These are phyloP conservation scores for Panthera leo DNA, from an alignment of 2,113 vertebrate species.

Conservation along the genomic window DNA sequence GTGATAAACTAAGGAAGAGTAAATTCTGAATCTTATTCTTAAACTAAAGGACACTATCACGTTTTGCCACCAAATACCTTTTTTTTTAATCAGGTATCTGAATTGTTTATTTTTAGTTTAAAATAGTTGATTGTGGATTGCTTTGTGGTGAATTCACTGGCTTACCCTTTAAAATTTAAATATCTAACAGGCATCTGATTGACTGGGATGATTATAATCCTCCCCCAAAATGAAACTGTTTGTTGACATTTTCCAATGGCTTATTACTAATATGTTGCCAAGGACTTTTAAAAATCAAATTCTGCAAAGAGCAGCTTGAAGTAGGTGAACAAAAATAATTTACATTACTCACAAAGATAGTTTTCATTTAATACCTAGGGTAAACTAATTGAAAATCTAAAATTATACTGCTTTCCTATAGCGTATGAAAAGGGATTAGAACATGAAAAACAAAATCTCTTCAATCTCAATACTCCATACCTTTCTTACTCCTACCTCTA, in stretches of 20 bases:
- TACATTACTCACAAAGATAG: constrained; percentile 75
- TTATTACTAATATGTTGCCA: constrained; percentile 69
- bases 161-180: constrained; percentile 67
- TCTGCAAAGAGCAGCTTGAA: constrained; percentile 75
- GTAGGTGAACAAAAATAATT: constrained; percentile 75
- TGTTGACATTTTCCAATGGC: constrained; percentile 78
- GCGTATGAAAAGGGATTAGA: constrained; percentile 80
- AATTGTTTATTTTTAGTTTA: constrained; percentile 72
- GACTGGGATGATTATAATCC: constrained; percentile 54
- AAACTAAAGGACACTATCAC: constrained; percentile 71
- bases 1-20: constrained; percentile 68
- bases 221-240: constrained; percentile 67
- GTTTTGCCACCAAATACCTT: constrained; percentile 61
- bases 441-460: constrained; percentile 78
- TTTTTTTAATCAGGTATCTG: constrained; percentile 70
- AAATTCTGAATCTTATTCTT: constrained; percentile 74
- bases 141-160: constrained; percentile 59
- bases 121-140: constrained; percentile 30
- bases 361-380: constrained; percentile 79
- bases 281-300: constrained; percentile 76
- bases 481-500: constrained; percentile 70
- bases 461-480: constrained; percentile 73
- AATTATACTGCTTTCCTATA: constrained; percentile 79
- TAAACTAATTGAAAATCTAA: constrained; percentile 84
- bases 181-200: constrained; percentile 72